Percentiles rank a stretch among this genome's conserved stretches.
These are phyloP conservation scores for Pseudotriccus pelzelni DNA, from an alignment of 2,797 vertebrate genomes.

Conservation along the genomic window DNA sequence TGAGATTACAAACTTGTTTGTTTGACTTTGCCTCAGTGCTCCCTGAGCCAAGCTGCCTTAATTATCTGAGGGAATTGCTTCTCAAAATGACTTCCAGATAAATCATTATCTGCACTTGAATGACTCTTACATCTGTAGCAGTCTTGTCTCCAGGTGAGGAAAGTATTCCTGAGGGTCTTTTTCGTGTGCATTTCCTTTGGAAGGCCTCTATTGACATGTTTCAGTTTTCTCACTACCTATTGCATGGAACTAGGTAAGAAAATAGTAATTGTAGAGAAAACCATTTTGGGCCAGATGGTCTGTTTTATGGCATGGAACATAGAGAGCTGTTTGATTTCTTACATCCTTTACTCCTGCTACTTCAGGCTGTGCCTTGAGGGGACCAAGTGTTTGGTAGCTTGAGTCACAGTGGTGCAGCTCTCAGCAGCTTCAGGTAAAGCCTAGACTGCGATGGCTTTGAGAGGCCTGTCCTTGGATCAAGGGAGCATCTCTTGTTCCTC, in stretches of 20 bases:
- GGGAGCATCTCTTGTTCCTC: background rate
- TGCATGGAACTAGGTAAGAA: background rate
- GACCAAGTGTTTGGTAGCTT: background rate
- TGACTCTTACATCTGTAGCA: background rate
- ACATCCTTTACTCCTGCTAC: background rate
- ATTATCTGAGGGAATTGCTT: background rate
- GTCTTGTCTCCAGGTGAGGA: constrained; percentile 1
- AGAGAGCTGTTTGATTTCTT: background rate
- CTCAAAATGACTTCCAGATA: constrained; percentile 11
- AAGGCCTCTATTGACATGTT: background rate
- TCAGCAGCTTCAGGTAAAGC: background rate
- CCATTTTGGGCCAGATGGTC: background rate
- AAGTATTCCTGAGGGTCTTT: background rate
- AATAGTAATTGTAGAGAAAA: background rate
- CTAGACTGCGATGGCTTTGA: background rate
- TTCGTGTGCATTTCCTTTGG: background rate
- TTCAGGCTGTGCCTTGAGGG: background rate
- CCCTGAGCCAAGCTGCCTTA: background rate
- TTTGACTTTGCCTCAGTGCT: background rate
- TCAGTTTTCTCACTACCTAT: background rate
- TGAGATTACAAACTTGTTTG: background rate
- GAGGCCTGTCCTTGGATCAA: background rate
- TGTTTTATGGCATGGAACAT: background rate
- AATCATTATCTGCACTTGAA: background rate
- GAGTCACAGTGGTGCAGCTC: rapidly evolving